Evolutionary conservation across 2,113 vertebrate species (phyloP).

Genomic region (Oryzias melastigma): DNA sequence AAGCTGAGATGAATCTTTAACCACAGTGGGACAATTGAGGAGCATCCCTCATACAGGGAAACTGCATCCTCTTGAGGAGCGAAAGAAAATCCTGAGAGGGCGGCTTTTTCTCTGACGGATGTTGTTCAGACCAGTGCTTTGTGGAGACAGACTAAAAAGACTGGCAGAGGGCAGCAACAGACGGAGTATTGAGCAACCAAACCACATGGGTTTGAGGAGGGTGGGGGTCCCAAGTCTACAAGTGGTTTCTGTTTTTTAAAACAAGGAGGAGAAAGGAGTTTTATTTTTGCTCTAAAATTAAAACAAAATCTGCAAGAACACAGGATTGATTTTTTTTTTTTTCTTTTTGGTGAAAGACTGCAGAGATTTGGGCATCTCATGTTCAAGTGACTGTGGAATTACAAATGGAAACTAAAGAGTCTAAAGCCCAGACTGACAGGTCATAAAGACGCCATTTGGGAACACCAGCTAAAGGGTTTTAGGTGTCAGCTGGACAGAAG

Average conservation of each 20-base stretch:
- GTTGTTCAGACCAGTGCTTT: slow-evolving; percentile 55
- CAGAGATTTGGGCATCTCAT: slow-evolving; percentile 30
- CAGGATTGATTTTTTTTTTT: slow-evolving; percentile 30
- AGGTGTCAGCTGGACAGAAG: slow-evolving; percentile 34
- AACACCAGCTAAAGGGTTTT: slow-evolving; percentile 21
- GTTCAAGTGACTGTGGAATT: slow-evolving; percentile 46
- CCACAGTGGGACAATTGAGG: slow-evolving; percentile 30
- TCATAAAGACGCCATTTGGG: slow-evolving; percentile 31
- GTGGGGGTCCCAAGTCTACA: slow-evolving; percentile 18
- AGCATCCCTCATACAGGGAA: slow-evolving; percentile 49
- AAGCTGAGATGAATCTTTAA: slow-evolving; percentile 48
- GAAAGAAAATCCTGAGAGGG: slow-evolving; percentile 32
- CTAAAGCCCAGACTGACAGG: slow-evolving; percentile 39
- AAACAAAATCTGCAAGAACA: slow-evolving; percentile 47
- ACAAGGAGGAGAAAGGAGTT: slow-evolving; percentile 33
- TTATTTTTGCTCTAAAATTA: slow-evolving; percentile 41
- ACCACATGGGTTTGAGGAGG: slow-evolving; percentile 49
- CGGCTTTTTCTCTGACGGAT: slow-evolving; percentile 34
- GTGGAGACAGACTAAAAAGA: slow-evolving; percentile 32
- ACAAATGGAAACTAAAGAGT: slow-evolving; percentile 29
- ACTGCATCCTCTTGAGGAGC: slow-evolving; percentile 38
- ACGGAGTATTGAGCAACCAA: slow-evolving; percentile 36
- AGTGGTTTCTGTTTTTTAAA: slow-evolving; percentile 52
- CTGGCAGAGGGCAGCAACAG: slow-evolving; percentile 38
- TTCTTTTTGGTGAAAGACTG: slow-evolving; percentile 24